Percentiles rank a stretch among this genome's conserved stretches.
These are phyloP conservation scores for Trematomus loennbergii DNA, from an alignment of 2,113 vertebrate species.

Conservation along the genomic window DNA sequence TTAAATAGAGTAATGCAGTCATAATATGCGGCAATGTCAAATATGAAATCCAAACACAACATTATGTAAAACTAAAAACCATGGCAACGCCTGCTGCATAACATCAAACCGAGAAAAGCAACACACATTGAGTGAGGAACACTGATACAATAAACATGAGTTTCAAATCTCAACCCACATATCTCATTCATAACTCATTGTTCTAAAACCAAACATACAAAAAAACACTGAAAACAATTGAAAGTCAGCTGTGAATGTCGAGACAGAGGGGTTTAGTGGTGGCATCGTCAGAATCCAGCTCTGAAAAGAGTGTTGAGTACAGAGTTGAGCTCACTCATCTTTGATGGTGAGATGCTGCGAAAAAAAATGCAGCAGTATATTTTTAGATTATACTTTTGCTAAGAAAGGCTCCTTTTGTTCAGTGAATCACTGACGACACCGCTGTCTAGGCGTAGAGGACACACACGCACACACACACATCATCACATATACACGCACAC, in stretches of 20 bases:
- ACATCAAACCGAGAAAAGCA: slow-evolving; percentile 8
- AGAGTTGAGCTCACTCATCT: slow-evolving; percentile 7
- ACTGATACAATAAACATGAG: slow-evolving; percentile 51
- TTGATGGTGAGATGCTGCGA: background rate
- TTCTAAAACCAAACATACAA: slow-evolving; percentile 30
- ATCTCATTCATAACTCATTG: slow-evolving; percentile 52
- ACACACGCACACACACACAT: slow-evolving; percentile 11
- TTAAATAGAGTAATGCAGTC: background rate
- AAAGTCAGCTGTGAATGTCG: slow-evolving; percentile 11
- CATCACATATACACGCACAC: too few species aligned
- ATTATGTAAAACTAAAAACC: slow-evolving; percentile 14
- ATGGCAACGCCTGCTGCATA: slow-evolving; percentile 3
- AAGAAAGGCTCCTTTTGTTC: slow-evolving; percentile 37
- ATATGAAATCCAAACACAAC: slow-evolving; percentile 8
- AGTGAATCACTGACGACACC: slow-evolving; percentile 9
- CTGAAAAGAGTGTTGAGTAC: slow-evolving; percentile 5
- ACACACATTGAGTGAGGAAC: slow-evolving; percentile 4
- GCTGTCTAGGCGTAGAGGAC: slow-evolving; percentile 23
- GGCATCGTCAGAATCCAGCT: slow-evolving; percentile 19
- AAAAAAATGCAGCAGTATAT: slow-evolving; percentile 15
- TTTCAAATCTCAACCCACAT: slow-evolving; percentile 45
- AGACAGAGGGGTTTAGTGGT: background rate
- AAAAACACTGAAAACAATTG: slow-evolving; percentile 6
- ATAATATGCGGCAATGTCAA: slow-evolving; percentile 13
- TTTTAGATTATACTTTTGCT: slow-evolving; percentile 34